Evolutionary conservation across 2,797 vertebrate genomes (phyloP).

Genomic region (Gadopsis bispinosus): DNA sequence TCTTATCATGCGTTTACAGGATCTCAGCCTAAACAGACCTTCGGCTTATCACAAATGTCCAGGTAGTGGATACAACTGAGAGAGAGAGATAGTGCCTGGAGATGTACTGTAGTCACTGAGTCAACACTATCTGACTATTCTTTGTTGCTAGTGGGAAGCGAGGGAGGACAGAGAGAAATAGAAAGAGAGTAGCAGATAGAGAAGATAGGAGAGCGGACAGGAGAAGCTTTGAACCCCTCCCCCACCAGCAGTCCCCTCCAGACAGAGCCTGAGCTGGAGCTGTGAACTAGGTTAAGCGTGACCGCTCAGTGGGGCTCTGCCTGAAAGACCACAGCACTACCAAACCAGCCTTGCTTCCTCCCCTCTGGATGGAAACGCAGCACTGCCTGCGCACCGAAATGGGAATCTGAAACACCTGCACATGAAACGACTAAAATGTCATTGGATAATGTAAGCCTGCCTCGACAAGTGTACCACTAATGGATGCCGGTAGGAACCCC

Average conservation of each 20-base stretch:
- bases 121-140: slow-evolving; percentile 68
- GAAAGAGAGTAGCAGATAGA: slow-evolving; percentile 26
- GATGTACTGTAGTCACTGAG: slow-evolving; percentile 68
- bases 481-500: slow-evolving; percentile 47
- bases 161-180: neutral
- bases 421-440: slow-evolving; percentile 42
- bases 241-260: slow-evolving; percentile 71
- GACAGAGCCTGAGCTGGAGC: slow-evolving; percentile 65
- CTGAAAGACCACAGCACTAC: slow-evolving; percentile 49
- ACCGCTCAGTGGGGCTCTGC: slow-evolving; percentile 71
- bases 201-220: slow-evolving; percentile 20
- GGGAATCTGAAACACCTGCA: slow-evolving; percentile 54
- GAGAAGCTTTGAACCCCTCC: slow-evolving; percentile 63
- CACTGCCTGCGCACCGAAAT: slow-evolving; percentile 31
- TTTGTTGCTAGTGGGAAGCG: slow-evolving; percentile 33
- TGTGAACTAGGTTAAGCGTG: slow-evolving; percentile 79
- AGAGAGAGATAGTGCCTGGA: slow-evolving; percentile 60
- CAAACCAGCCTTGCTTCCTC: slow-evolving; percentile 46
- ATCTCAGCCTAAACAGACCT: slow-evolving; percentile 63
- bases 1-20: slow-evolving; percentile 72
- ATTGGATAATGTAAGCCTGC: slow-evolving; percentile 64
- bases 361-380: slow-evolving; percentile 45
- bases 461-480: slow-evolving; percentile 52
- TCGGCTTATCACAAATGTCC: slow-evolving; percentile 73
- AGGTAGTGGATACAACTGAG: slow-evolving; percentile 67